These are phyloP conservation scores for Megalopta genalis DNA, from an alignment of 1,140 invertebrate genomes.

Conservation along the genomic window DNA sequence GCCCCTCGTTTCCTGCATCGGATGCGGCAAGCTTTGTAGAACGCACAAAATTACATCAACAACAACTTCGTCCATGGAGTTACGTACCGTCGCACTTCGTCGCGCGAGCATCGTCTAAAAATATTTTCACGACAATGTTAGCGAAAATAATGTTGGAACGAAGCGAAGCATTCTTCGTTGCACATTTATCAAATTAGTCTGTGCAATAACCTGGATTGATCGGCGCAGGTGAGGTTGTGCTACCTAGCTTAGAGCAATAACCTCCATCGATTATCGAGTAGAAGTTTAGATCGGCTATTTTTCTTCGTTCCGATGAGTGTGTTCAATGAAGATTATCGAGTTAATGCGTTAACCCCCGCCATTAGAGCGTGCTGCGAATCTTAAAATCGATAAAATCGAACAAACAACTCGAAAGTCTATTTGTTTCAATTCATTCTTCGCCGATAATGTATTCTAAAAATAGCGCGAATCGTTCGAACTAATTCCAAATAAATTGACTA, in stretches of 20 bases:
- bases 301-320: conserved; percentile 3
- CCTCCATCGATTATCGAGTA: conserved; percentile 56
- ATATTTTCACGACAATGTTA: neutral
- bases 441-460: no score
- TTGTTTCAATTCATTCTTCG: neutral
- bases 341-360: conserved; percentile 29
- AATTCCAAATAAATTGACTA: no score
- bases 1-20: no score
- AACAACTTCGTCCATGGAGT: no score
- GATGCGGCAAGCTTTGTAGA: no score
- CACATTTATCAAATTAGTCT: neutral
- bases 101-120: neutral
- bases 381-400: neutral
- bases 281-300: conserved; percentile 34
- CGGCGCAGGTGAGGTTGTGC: conserved; percentile 8
- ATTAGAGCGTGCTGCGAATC: neutral
- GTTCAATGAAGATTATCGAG: conserved; percentile 19
- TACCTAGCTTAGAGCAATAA: conserved; percentile 45
- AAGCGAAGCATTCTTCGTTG: neutral
- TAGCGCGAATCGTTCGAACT: no score
- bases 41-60: no score
- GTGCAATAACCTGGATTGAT: conserved; percentile 41
- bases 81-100: no score
- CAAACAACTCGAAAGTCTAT: neutral
- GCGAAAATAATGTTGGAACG: neutral